phyloP scores from a whole-genome alignment of 2,888 invertebrate species.

The Pyralis farinalis region DNA sequence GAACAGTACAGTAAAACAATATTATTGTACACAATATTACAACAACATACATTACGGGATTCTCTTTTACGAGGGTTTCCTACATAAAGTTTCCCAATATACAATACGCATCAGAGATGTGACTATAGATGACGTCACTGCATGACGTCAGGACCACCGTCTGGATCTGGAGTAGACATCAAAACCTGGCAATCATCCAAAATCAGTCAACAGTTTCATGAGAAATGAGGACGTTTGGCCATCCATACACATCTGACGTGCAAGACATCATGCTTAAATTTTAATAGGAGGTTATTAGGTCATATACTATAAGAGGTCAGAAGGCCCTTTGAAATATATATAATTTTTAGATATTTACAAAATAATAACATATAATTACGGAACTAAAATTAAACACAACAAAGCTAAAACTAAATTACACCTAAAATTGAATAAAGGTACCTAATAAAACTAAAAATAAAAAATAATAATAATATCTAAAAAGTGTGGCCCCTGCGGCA shows the following conservation, averaged over 20 bases:
- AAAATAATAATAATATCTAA: too few relatives aligned
- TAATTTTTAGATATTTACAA: too few relatives aligned
- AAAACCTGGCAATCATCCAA: slow-evolving; percentile 63
- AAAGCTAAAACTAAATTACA: too few relatives aligned
- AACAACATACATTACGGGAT: not conserved
- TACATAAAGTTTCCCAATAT: slow-evolving; percentile 4
- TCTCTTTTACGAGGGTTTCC: not conserved
- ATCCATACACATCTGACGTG: slow-evolving; percentile 30
- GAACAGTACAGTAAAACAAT: too few relatives aligned
- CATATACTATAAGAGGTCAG: slow-evolving; percentile 4
- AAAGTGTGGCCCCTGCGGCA: too few relatives aligned
- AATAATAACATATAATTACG: too few relatives aligned
- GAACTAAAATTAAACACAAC: too few relatives aligned
- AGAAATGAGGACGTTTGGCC: slow-evolving; percentile 59
- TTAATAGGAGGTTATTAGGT: slow-evolving; percentile 23
- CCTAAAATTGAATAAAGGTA: too few relatives aligned
- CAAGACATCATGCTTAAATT: slow-evolving; percentile 16
- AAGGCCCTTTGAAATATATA: not conserved
- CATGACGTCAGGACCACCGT: slow-evolving; percentile 64
- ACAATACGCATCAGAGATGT: slow-evolving; percentile 16
- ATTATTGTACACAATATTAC: too few relatives aligned
- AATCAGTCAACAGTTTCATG: slow-evolving; percentile 61
- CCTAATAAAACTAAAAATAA: too few relatives aligned
- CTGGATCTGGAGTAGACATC: slow-evolving; percentile 78
- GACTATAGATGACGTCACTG: slow-evolving; percentile 43